Evolutionary conservation across 2,888 invertebrate species (phyloP).

Genomic region (Apamea monoglypha): DNA sequence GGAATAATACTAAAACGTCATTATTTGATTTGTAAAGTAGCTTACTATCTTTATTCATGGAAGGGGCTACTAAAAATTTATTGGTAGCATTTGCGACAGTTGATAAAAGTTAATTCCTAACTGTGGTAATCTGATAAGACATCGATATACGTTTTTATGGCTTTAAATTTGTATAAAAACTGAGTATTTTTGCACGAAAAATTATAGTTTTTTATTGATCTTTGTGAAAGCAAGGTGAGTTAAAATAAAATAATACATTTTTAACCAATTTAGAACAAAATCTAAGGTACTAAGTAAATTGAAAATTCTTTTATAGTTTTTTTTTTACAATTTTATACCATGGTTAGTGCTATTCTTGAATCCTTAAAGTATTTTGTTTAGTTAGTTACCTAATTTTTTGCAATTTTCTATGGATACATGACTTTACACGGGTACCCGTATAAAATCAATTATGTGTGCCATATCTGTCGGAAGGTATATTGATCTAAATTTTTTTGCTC

Average conservation of each 20-base stretch:
- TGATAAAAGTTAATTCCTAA: slow-evolving; percentile 51
- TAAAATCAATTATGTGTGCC: not conserved
- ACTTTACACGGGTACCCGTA: not conserved
- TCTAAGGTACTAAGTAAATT: not conserved
- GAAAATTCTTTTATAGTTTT: not conserved
- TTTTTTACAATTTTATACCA: not conserved
- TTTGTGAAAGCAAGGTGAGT: slow-evolving; percentile 62
- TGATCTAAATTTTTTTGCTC: not conserved
- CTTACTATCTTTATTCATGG: slow-evolving; percentile 3
- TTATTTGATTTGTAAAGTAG: not conserved
- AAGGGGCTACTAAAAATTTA: slow-evolving; percentile 49
- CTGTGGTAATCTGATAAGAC: slow-evolving; percentile 53
- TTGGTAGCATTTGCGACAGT: slow-evolving; percentile 29
- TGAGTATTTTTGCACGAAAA: slow-evolving; percentile 12
- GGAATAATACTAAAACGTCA: not conserved
- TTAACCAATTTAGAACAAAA: not conserved
- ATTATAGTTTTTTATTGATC: slow-evolving; percentile 53
- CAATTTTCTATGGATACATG: not conserved
- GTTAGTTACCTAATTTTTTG: not conserved
- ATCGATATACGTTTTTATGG: slow-evolving; percentile 55
- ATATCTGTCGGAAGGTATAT: not conserved
- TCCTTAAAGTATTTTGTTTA: not conserved
- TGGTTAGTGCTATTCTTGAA: not conserved
- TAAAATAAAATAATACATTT: not conserved
- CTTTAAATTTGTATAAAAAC: slow-evolving; percentile 66